Evolutionary conservation across 2,113 vertebrate species (phyloP).

Genomic region (Solea solea): DNA sequence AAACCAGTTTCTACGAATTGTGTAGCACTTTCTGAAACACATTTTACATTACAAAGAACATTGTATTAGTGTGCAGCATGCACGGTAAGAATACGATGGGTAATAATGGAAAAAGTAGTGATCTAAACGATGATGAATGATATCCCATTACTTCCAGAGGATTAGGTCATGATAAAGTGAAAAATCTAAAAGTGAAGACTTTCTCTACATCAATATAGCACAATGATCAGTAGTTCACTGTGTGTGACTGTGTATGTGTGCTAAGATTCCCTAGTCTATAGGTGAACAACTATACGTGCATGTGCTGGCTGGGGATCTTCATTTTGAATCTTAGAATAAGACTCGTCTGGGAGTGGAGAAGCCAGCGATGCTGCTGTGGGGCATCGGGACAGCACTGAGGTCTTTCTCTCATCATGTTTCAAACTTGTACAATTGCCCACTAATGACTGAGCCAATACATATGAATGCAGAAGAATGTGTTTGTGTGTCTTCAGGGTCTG

Average conservation of each 20-base stretch:
- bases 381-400: constrained; percentile 26
- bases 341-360: constrained; percentile 29
- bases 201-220: not conserved
- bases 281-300: constrained; percentile 35
- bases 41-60: not conserved
- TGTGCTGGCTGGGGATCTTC: constrained; percentile 47
- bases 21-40: not conserved
- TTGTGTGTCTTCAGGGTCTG: constrained; percentile 52
- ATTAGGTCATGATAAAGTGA: not conserved
- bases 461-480: not conserved
- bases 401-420: constrained; percentile 59
- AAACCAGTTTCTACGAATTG: not conserved
- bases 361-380: constrained; percentile 39
- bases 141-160: no score
- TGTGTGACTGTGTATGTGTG: no score
- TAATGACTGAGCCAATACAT: constrained; percentile 24
- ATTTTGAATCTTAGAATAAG: constrained; percentile 22
- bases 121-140: not conserved
- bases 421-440: constrained; percentile 32
- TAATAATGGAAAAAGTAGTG: not conserved
- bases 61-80: not conserved
- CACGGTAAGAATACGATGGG: not conserved
- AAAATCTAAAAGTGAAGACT: no score
- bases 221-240: no score
- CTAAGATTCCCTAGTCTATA: no score